Percentiles rank a stretch among this genome's conserved stretches.
Evolutionary conservation across 2,888 invertebrate genomes (phyloP).

Genomic region (Phymatocera aterrima): DNA sequence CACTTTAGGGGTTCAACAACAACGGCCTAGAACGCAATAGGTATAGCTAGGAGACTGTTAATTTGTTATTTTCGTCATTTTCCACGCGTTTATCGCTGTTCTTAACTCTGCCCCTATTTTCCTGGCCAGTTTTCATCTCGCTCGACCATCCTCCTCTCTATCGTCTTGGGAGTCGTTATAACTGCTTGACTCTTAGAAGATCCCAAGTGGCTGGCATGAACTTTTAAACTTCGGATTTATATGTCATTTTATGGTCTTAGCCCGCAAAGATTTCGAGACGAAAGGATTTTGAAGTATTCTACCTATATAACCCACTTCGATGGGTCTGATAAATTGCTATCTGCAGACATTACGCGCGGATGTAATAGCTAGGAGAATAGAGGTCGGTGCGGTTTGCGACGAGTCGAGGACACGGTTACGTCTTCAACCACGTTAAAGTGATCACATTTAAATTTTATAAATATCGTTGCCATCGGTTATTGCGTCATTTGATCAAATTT

Average conservation of each 20-base stretch:
- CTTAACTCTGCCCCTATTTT: neutral
- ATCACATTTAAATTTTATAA: conserved; percentile 16
- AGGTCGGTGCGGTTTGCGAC: neutral
- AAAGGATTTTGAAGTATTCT: neutral
- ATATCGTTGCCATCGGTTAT: neutral
- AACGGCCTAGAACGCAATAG: too few relatives aligned
- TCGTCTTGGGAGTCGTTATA: conserved; percentile 1
- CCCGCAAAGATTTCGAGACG: conserved; percentile 15
- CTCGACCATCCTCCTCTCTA: neutral
- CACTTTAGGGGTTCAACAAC: neutral
- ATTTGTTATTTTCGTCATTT: conserved; percentile 7
- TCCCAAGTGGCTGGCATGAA: conserved; percentile 1
- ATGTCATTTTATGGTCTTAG: conserved; percentile 11
- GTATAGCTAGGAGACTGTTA: conserved; percentile 11
- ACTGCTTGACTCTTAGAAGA: neutral
- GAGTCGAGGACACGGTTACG: neutral
- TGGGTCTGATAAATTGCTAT: conserved; percentile 24
- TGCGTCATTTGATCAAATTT: neutral
- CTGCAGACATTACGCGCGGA: neutral
- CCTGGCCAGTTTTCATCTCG: neutral
- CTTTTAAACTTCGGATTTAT: conserved; percentile 25
- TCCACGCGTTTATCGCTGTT: neutral
- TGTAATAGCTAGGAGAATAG: neutral
- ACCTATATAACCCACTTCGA: neutral
- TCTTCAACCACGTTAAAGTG: conserved; percentile 13